These are phyloP conservation scores for Aselliscus stoliczkanus DNA, from an alignment of 2,797 vertebrate species.

Conservation along the genomic window DNA sequence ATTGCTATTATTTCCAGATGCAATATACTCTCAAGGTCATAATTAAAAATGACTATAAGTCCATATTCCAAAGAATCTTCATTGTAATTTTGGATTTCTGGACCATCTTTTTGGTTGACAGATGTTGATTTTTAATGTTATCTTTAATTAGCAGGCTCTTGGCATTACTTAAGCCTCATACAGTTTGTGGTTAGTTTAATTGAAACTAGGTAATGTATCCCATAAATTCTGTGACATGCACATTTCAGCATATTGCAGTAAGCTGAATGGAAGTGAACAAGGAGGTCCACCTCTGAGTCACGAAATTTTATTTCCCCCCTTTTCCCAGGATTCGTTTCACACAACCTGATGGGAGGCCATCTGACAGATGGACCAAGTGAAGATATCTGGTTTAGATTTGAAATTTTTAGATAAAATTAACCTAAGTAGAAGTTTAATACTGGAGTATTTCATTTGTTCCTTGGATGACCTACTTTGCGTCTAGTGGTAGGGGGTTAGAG, in stretches of 20 bases:
- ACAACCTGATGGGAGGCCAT: not conserved
- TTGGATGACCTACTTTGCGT: not conserved
- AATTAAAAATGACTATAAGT: not conserved
- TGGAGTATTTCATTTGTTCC: not conserved
- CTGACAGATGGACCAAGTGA: not conserved
- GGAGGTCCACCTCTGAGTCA: not conserved
- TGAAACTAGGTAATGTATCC: not conserved
- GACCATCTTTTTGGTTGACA: not conserved
- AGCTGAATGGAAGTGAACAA: not conserved
- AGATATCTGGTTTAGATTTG: not conserved
- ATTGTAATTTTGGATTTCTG: not conserved
- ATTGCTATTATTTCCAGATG: not conserved
- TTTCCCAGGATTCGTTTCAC: not conserved
- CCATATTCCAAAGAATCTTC: not conserved
- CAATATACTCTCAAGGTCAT: not conserved
- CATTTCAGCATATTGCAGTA: not conserved
- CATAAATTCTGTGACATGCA: not conserved
- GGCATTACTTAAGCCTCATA: not conserved
- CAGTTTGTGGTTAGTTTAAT: not conserved
- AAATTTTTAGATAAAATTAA: not conserved
- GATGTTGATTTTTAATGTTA: not conserved
- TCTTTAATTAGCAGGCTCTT: not conserved
- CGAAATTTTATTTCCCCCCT: not conserved
- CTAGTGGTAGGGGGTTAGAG: not conserved
- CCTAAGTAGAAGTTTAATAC: not conserved